These are phyloP conservation scores for Hermetia illucens DNA, from an alignment of 1,140 invertebrate species.

Conservation along the genomic window DNA sequence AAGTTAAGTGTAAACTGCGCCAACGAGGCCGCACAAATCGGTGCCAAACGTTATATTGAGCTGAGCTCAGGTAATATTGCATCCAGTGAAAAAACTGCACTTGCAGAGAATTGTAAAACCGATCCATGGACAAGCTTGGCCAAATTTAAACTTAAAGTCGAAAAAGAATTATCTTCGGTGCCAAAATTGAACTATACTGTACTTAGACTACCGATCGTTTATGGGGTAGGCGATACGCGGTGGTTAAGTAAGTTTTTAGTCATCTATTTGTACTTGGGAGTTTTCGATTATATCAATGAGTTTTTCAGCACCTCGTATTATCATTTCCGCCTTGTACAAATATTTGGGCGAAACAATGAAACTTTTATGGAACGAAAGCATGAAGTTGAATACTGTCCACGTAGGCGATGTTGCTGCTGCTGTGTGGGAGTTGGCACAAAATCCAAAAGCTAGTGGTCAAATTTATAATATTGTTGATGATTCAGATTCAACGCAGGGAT, in stretches of 20 bases:
- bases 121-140: slow-evolving; percentile 75
- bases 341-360: slow-evolving; percentile 82
- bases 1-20: slow-evolving; percentile 75
- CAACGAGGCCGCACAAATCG: slow-evolving; percentile 51
- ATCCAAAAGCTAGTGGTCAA: slow-evolving; percentile 36
- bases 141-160: slow-evolving; percentile 70
- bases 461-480: slow-evolving; percentile 74
- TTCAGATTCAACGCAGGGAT: slow-evolving; percentile 68
- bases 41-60: slow-evolving; percentile 61
- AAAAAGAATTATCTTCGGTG: slow-evolving; percentile 53
- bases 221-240: slow-evolving; percentile 67
- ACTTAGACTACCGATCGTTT: slow-evolving; percentile 71
- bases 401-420: slow-evolving; percentile 68
- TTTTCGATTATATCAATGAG: slow-evolving; percentile 8
- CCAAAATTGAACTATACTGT: slow-evolving; percentile 59
- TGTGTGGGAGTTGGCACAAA: slow-evolving; percentile 43
- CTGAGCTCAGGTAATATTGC: slow-evolving; percentile 71
- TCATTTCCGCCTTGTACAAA: slow-evolving; percentile 78
- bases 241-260: slow-evolving; percentile 55
- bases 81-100: slow-evolving; percentile 59
- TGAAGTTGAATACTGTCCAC: slow-evolving; percentile 79
- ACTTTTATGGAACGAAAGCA: slow-evolving; percentile 69
- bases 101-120: slow-evolving; percentile 57
- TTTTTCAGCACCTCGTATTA: slow-evolving; percentile 58
- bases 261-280: slow-evolving; percentile 1